These are phyloP conservation scores for Apolygus lucorum DNA, from an alignment of 1,140 invertebrate species.

Conservation along the genomic window DNA sequence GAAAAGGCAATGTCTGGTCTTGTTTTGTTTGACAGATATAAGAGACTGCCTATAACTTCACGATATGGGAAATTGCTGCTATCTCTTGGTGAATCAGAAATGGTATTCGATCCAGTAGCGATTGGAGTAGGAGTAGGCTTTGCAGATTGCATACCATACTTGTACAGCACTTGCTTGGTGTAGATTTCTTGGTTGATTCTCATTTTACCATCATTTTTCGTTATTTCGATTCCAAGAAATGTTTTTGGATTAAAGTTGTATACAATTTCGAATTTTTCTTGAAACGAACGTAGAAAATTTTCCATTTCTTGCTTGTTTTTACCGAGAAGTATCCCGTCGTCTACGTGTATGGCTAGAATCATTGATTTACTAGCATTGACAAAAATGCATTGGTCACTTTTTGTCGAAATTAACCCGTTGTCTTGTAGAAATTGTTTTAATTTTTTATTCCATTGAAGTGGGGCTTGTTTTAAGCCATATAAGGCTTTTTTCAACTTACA, in stretches of 20 bases:
- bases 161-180: constrained; percentile 31
- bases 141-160: constrained; percentile 32
- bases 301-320: too few relatives aligned
- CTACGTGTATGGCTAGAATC: constrained; percentile 36
- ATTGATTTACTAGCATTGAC: constrained; percentile 18
- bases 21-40: too few relatives aligned
- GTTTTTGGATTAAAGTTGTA: constrained; percentile 15
- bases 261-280: constrained; percentile 34
- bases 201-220: constrained; percentile 26
- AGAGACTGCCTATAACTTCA: too few relatives aligned
- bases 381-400: constrained; percentile 33
- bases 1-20: too few relatives aligned
- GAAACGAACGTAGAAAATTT: too few relatives aligned
- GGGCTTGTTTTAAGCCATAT: constrained; percentile 35
- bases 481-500: constrained; percentile 30
- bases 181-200: constrained; percentile 33
- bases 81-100: too few relatives aligned
- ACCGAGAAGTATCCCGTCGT: constrained; percentile 38
- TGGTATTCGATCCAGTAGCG: too few relatives aligned
- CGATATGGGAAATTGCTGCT: too few relatives aligned
- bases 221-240: constrained; percentile 38
- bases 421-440: constrained; percentile 34
- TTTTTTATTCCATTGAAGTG: constrained; percentile 36
- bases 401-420: constrained; percentile 26
- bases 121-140: too few relatives aligned